Base-by-base conservation (phyloP, 1,140 invertebrate species). In the Sinonovacula constricta region DNA sequence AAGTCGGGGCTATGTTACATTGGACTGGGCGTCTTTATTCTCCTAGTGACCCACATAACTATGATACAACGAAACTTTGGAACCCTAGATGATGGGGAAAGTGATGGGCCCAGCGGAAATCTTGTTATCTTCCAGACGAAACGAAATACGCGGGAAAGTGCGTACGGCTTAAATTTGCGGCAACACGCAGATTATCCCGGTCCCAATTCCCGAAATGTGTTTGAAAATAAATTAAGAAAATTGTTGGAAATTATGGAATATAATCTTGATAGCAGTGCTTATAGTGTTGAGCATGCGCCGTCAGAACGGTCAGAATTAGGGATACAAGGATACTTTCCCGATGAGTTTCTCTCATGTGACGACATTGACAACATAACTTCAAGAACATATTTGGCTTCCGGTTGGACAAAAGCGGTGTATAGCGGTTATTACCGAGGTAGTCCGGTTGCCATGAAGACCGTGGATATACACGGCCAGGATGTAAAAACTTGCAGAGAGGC, bases 371-470 rank as follows among this genome's bases (percentile, higher is more conserved):
- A 81, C 36, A 86, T 89, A 28, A 77, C 72, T 0, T 81, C 86
- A 28, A 74, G 60, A 65, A 79, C 77, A 1, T 89, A 87, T 69
- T 72, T 92, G 14, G 89, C 89, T 3, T 85, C 88, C 26, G 92
- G 92, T 0, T 93, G 92, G 91, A 93, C 92, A 26, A 93, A 93
- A 82, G 88, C 91, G 14, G 92, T 92, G 7, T 92, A 90, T 82
- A 90, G 84, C 18, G 91, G 86, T 0, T 71, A 60, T 45, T 87
- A 88, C 51, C 57, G 83, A 10, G 89, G 87, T 5, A 69, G 76
- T 45, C 57, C 79, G 1, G 83, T 92, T 1, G 92, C 92, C 1
- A 75, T 93, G 12, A 93, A 93, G 79, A 91, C 89, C 0, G 91
- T 92, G 15, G 91, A 92, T 80, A 69, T 88, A 0, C 85, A 88